Evolutionary conservation across 2,888 invertebrate species (phyloP), one percentile per base, ranked within the genome.

Genomic region (Leucophenga maculata): DNA sequence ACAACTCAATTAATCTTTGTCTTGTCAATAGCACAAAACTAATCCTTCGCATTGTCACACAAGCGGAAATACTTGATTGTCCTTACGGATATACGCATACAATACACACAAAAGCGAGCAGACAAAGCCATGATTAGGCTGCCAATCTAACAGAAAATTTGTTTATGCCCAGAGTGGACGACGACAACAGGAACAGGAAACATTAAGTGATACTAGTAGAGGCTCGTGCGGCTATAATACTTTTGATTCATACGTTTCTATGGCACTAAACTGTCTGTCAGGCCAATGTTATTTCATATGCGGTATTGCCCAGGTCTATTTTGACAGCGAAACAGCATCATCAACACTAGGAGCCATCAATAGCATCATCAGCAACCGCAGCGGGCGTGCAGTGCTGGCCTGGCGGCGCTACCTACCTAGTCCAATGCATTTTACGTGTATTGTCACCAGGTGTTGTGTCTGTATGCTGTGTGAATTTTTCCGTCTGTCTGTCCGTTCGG

Each of bases 1-100:
- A 72, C 70, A 57, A 65, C 74, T 76, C 82, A 80, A 80, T 80
- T 82, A 80, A 82, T 80, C 80, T 80, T 73, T 80, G 80, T 82
- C 81, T 77, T 69, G 65, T 77, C 72, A 74, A 75, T 77, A 54
- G 22, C 20, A 65, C 52, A n/a, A n/a, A n/a, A 32, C 52, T 59
- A 11, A 26, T 50, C 16, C 46, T 14, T 60, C 52, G 9, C 75
- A 72, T 81, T 80, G 77, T 77, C 77, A 82, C 20, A 65, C 65
- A 50, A 50, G 52, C 54, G 65, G 65, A 65, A n/a, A 52, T 60
- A 20, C 13, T 11, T 26, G 14, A 3, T 62, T 20, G 20, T 39
- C 59, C 67, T 72, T 62, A 55, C 60, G 22, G 13, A 18, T 8
- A 50, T 8, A 6, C 4, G 16, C 6, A 6, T 6, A 18, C 16